phyloP scores from a whole-genome alignment of 2,888 invertebrate species.

The Shargacucullia verbasci region DNA sequence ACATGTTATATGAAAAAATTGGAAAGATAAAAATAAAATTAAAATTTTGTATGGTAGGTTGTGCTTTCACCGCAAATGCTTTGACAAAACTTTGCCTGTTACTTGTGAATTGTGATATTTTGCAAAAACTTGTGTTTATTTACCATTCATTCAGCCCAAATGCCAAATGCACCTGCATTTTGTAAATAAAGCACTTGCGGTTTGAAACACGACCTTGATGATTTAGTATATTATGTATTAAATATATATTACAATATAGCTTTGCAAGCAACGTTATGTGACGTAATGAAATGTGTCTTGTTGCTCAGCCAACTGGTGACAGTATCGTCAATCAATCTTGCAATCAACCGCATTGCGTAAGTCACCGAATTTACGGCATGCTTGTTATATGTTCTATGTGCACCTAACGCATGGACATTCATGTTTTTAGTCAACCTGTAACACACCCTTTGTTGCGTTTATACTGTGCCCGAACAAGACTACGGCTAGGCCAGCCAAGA shows the following conservation, averaged over 20 bases:
- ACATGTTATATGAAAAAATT: slow-evolving; percentile 44
- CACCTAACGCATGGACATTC: slow-evolving; percentile 80
- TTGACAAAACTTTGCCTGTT: slow-evolving; percentile 10
- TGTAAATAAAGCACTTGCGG: slow-evolving; percentile 54
- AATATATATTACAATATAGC: slow-evolving; percentile 64
- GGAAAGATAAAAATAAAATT: slow-evolving; percentile 32
- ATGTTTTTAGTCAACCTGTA: slow-evolving; percentile 65
- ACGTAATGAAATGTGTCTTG: slow-evolving; percentile 86
- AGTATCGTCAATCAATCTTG: slow-evolving; percentile 97
- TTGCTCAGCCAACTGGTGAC: slow-evolving; percentile 97
- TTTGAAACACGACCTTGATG: slow-evolving; percentile 45
- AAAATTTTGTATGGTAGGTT: slow-evolving; percentile 35
- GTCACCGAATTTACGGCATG: slow-evolving; percentile 87
- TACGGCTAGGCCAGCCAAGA: slow-evolving; percentile 14
- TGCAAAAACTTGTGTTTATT: neutral
- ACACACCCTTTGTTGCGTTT: slow-evolving; percentile 61
- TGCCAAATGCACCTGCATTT: slow-evolving; percentile 16
- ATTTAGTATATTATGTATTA: slow-evolving; percentile 60
- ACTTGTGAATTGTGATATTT: slow-evolving; percentile 3
- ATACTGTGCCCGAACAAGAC: slow-evolving; percentile 28
- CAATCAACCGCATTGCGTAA: slow-evolving; percentile 98
- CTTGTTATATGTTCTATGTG: slow-evolving; percentile 76
- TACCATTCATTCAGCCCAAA: slow-evolving; percentile 1
- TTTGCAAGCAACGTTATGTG: slow-evolving; percentile 83
- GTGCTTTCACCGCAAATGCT: slow-evolving; percentile 56